These are phyloP conservation scores for Mimas tiliae DNA, from an alignment of 2,888 invertebrate species.

Conservation along the genomic window DNA sequence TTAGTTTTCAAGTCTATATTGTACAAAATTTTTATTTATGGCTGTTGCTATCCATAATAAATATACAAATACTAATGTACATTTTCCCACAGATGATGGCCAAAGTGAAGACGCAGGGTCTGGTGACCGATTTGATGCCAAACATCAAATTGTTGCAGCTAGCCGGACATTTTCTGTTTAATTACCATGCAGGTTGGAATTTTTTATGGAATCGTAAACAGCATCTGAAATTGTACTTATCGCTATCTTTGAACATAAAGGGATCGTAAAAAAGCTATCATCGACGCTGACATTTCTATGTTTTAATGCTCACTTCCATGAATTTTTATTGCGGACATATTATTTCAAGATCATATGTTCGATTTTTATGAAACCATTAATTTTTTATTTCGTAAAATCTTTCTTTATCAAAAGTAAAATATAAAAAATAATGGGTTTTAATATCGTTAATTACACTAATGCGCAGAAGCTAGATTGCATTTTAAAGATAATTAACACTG, in stretches of 20 bases:
- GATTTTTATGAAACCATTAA: conserved; percentile 12
- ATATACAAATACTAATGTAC: not conserved
- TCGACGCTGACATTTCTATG: conserved; percentile 26
- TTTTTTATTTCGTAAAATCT: not conserved
- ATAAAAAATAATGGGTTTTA: not conserved
- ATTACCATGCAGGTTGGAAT: conserved; percentile 87
- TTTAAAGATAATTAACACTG: no score
- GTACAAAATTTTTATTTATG: not conserved
- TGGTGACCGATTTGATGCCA: conserved; percentile 93
- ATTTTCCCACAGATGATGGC: conserved; percentile 69
- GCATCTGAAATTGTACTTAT: conserved; percentile 32
- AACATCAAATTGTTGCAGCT: conserved; percentile 91
- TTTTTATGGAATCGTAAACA: conserved; percentile 27
- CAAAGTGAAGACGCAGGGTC: conserved; percentile 84
- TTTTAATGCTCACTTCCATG: conserved; percentile 26
- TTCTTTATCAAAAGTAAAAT: not conserved
- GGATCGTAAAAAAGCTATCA: conserved; percentile 34
- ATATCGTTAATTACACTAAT: not conserved
- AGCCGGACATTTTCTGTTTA: conserved; percentile 91
- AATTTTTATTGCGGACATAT: conserved; percentile 13
- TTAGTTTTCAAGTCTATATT: not conserved
- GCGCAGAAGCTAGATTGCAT: no score
- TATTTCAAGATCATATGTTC: conserved; percentile 1
- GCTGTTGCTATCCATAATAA: not conserved
- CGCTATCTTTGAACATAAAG: conserved; percentile 37